Evolutionary conservation across 2,797 vertebrate genomes (phyloP).

Genomic region (Spatula versicolor): DNA sequence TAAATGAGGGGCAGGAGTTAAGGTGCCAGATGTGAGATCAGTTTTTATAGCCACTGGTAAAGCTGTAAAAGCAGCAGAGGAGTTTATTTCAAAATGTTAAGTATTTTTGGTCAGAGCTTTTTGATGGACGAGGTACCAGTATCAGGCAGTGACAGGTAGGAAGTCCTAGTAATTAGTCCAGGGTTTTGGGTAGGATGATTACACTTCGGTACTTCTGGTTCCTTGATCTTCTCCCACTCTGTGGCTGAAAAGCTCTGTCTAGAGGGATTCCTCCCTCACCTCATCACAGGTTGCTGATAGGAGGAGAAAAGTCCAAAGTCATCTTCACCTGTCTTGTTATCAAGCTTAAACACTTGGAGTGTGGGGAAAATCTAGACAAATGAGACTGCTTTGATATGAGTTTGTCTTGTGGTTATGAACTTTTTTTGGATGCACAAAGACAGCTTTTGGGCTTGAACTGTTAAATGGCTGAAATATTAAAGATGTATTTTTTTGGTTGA

Average conservation of each 20-base stretch:
- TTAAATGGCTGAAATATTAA: neutral
- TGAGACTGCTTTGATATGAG: neutral
- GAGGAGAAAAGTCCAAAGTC: neutral
- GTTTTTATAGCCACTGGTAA: neutral
- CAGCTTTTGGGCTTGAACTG: neutral
- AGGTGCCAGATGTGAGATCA: neutral
- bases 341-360: neutral
- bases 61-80: neutral
- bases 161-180: neutral
- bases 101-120: neutral
- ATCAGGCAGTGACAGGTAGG: neutral
- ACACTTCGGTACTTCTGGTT: neutral
- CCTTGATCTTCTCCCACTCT: neutral
- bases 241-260: neutral
- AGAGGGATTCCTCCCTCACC: neutral
- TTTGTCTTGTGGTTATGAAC: neutral
- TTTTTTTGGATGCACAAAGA: neutral
- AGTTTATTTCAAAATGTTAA: neutral
- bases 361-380: neutral
- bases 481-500: accelerated
- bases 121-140: neutral
- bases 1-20: neutral
- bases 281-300: neutral
- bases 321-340: neutral
- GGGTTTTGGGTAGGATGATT: neutral